phyloP scores from a whole-genome alignment of 2,888 invertebrate species.

The Cremastinae sp. region DNA sequence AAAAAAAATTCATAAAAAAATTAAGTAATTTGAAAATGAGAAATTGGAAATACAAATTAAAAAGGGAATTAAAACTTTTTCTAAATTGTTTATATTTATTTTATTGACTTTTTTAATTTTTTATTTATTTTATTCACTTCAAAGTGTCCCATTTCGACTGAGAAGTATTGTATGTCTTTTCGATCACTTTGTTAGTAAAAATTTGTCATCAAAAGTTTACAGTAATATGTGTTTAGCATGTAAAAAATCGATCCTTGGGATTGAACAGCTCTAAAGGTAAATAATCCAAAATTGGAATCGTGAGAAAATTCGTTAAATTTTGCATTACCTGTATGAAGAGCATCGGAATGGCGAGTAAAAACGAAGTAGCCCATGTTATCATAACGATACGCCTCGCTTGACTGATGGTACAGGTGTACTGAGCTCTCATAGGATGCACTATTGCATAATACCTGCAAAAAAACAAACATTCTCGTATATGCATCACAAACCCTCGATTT shows the following conservation, averaged over 20 bases:
- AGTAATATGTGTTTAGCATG: too few species aligned
- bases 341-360: slow-evolving; percentile 84
- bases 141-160: too few species aligned
- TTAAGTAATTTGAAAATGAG: too few species aligned
- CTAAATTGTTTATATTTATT: too few species aligned
- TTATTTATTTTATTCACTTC: too few species aligned
- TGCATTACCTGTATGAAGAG: slow-evolving; percentile 83
- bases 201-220: slow-evolving; percentile 39
- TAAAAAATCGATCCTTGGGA: too few species aligned
- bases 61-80: too few species aligned
- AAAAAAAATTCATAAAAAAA: too few species aligned
- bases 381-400: slow-evolving; percentile 84
- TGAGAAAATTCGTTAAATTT: not conserved
- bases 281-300: not conserved
- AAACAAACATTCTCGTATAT: slow-evolving; percentile 20
- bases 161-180: too few species aligned
- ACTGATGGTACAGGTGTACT: slow-evolving; percentile 85
- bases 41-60: too few species aligned
- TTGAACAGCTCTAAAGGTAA: not conserved
- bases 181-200: too few species aligned
- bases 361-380: slow-evolving; percentile 83
- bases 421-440: slow-evolving; percentile 86
- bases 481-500: not conserved
- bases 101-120: too few species aligned
- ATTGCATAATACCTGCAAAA: slow-evolving; percentile 85